Evolutionary conservation across 1,140 invertebrate species (phyloP), one percentile per base, ranked within the genome.

Genomic region (Neodiprion pinetum): DNA sequence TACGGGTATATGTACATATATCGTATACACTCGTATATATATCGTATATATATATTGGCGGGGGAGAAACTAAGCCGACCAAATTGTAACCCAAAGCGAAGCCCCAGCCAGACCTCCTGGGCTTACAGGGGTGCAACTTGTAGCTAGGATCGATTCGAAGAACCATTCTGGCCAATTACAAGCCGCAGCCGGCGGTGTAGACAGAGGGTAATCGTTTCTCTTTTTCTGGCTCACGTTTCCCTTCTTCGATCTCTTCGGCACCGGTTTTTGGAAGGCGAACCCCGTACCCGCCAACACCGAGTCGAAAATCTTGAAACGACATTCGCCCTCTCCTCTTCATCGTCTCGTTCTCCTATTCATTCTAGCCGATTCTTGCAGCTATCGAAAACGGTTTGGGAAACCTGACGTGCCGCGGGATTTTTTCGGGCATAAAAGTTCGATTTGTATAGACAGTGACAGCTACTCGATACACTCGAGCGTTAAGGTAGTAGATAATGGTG

Each of bases 351-450:
- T 1, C 28, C 28, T 40, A 40, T 5, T 40, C 28, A 5, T 40
- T 40, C 28, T 40, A 40, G 28, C 28, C 28, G 28, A 40, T 40
- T 40, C 28, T 40, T 40, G 28, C 5, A 40, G 5, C 28, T 40
- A 2, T 40, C 28, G 28, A 5, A 40, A 40, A 40, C 28, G 28
- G 28, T 40, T 40, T 40, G 28, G 28, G 28, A 40, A 40, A 40
- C 28, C 2, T 40, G 28, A 40, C 28, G 28, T 40, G 28, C 28
- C 5, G 28, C 28, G 5, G 5, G 28, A 40, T 40, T 61, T 12
- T 17, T 61, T 61, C n/a, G 11, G 53, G 53, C 73, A 75, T 73
- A 80, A 84, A 82, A 84, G 84, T 83, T 78, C 79, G 77, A 82
- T 80, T 80, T 78, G 67, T 71, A 53, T 67, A 70, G 72, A 78